Conservation (phyloP, 2,113 vertebrate genomes). For the Oxyura jamaicensis region DNA sequence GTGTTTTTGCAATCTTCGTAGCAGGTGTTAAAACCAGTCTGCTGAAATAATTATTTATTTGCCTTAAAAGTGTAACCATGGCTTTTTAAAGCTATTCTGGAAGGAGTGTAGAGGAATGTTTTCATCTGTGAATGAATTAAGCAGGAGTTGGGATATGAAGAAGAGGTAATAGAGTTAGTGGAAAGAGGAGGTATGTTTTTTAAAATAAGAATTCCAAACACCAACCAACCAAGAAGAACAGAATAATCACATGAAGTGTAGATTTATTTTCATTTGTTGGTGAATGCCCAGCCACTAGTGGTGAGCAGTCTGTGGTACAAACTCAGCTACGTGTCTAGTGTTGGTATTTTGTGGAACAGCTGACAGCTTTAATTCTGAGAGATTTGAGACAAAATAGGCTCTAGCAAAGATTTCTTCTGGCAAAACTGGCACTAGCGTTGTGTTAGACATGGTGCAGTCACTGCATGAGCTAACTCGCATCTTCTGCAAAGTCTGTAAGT, state of each 20-base stretch:
- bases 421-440: background rate
- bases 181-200: background rate
- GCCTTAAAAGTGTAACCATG: conserved; percentile 15
- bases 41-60: conserved; percentile 62
- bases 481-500: background rate
- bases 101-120: background rate
- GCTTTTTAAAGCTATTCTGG: conserved; percentile 28
- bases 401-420: background rate
- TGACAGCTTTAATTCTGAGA: background rate
- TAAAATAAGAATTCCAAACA: background rate
- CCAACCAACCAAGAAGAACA: background rate
- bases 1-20: conserved; percentile 47
- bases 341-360: background rate
- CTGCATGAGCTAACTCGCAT: background rate
- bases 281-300: conserved; percentile 29
- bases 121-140: conserved; percentile 12
- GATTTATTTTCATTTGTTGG: conserved; percentile 11
- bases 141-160: background rate
- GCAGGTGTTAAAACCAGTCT: conserved; percentile 41
- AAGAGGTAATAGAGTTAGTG: background rate
- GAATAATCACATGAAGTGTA: background rate
- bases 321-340: background rate
- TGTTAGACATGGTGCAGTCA: conserved; percentile 10
- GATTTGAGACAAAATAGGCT: background rate
- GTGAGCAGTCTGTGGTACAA: background rate